Base-by-base conservation (phyloP, 2,113 vertebrate species). In the Poeciliopsis prolifica region DNA sequence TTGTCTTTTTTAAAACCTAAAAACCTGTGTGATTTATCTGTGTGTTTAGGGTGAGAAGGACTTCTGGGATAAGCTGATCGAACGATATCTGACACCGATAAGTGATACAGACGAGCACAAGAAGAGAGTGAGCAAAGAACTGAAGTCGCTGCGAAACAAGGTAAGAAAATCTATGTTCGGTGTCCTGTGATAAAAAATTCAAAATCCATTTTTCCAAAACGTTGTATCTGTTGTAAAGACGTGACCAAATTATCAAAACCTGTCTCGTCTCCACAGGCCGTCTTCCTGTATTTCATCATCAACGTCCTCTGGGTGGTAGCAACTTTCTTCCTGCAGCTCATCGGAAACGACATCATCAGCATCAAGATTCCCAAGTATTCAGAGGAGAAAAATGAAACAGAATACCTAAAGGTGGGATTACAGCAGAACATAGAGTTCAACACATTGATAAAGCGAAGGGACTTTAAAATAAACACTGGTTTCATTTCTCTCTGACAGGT, bases 271-370 rank as follows among this genome's bases (percentile, higher is more conserved):
- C 78, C n/a, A 68, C 87, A 96, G 95, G 92, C 92, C 0, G 94
- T 95, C 24, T 95, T 96, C 81, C 85, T 95, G 37, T 95, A 94
- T 75, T 96, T 95, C 85, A 95, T 96, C 26, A n/a, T 95, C 68
- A 95, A 95, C 15, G 70, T 94, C 35, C 85, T 95, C 24, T 96
- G 95, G 95, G 91, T 96, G n/a, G 95, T 95, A 24, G 95, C 95
- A 8, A 96, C 95, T 12, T 95, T 94, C 85, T 91, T 96, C 85
- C 90, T 96, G 63, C 95, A 96, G 87, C 88, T 91, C 61, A 95
- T 95, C 71, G 94, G 94, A 68, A 89, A 4, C 63, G 92, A 95
- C 0, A 62, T 91, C 19, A 83, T 95, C 68, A 94, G 91, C 86
- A 95, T 96, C 84, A 83, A 88, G 80, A 94, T 95, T 70, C 94